These are phyloP conservation scores for Tamias sibiricus DNA, from an alignment of 2,113 vertebrate species.

Conservation along the genomic window DNA sequence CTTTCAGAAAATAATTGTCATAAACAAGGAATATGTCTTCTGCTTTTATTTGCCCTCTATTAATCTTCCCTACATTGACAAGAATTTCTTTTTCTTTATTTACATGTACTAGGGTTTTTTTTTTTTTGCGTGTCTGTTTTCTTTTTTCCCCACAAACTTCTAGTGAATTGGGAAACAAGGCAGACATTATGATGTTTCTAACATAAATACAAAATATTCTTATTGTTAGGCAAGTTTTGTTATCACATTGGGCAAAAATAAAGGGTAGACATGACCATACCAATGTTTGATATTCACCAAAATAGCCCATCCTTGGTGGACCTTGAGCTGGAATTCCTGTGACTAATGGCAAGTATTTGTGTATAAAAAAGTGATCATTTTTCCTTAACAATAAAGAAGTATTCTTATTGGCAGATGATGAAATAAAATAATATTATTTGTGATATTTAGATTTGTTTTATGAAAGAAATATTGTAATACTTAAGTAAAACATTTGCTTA, in stretches of 20 bases:
- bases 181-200: background rate
- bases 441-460: constrained; percentile 53
- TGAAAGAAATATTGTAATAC: background rate
- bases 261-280: background rate
- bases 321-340: background rate
- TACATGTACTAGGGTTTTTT: background rate
- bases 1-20: background rate
- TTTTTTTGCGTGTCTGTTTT: background rate
- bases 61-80: background rate
- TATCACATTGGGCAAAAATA: background rate
- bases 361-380: background rate
- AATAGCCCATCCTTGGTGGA: background rate
- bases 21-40: background rate
- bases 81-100: background rate
- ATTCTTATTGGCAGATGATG: background rate
- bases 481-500: background rate
- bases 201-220: background rate
- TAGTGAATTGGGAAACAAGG: background rate
- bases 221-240: background rate
- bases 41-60: background rate
- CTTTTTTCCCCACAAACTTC: background rate
- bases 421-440: background rate
- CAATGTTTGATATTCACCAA: background rate
- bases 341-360: background rate
- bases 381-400: background rate